These are phyloP conservation scores for Polypedilum vanderplanki DNA, from an alignment of 1,140 invertebrate species.

Conservation along the genomic window DNA sequence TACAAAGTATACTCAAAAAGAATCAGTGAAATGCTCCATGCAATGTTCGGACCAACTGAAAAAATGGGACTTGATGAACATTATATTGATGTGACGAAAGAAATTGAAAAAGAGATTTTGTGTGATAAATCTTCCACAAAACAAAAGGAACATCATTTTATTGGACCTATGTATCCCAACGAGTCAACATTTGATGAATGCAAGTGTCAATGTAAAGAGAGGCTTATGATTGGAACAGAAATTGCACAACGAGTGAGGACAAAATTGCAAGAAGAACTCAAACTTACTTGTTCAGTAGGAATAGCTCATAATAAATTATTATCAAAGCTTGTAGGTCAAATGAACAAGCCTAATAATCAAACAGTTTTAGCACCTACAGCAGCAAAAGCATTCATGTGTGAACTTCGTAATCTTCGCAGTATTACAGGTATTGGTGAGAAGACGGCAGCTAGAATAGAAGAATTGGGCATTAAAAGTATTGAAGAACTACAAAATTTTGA, in stretches of 20 bases:
- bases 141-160: constrained; percentile 34
- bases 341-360: constrained; percentile 73
- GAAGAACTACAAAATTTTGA: constrained; percentile 57
- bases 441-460: constrained; percentile 54
- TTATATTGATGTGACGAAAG: constrained; percentile 64
- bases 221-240: constrained; percentile 57
- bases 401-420: constrained; percentile 50
- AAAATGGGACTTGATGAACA: constrained; percentile 75
- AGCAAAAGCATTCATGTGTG: constrained; percentile 54
- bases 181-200: constrained; percentile 50
- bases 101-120: constrained; percentile 50
- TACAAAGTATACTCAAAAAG: constrained; percentile 64
- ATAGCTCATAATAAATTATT: constrained; percentile 76
- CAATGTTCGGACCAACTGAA: constrained; percentile 62
- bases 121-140: constrained; percentile 34
- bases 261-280: constrained; percentile 55
- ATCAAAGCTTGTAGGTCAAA: constrained; percentile 65
- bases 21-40: constrained; percentile 57
- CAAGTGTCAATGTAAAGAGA: constrained; percentile 60
- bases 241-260: constrained; percentile 64
- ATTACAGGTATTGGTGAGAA: constrained; percentile 68
- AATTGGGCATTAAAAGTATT: constrained; percentile 56
- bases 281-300: constrained; percentile 72
- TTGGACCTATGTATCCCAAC: constrained; percentile 51
- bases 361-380: constrained; percentile 65